phyloP scores from a whole-genome alignment of 2,888 invertebrate species.

The Drosophila yooni region DNA sequence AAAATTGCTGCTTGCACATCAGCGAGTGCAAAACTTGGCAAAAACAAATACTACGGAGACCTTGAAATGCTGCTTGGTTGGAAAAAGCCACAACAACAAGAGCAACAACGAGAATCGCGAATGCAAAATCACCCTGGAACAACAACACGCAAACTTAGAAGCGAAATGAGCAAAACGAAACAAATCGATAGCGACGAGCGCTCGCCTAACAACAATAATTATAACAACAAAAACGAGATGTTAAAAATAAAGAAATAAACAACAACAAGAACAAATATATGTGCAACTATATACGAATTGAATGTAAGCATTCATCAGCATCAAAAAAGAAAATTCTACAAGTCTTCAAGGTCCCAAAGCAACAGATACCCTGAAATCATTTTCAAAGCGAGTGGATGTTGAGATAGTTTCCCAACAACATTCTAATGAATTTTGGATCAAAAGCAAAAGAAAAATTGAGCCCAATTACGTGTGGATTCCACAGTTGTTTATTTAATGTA shows the following conservation, averaged over 20 bases:
- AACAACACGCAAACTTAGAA: constrained; percentile 76
- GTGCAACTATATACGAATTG: constrained; percentile 44
- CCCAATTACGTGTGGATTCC: neutral
- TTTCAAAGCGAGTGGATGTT: constrained; percentile 1
- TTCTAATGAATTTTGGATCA: neutral
- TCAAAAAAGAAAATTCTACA: constrained; percentile 12
- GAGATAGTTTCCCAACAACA: neutral
- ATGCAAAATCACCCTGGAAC: constrained; percentile 80
- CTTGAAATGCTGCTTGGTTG: constrained; percentile 75
- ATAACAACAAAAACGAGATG: constrained; percentile 39
- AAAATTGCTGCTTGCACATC: constrained; percentile 40
- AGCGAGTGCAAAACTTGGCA: constrained; percentile 77
- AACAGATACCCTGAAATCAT: constrained; percentile 15
- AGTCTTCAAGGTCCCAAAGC: constrained; percentile 14
- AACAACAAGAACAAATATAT: constrained; percentile 43
- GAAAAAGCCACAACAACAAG: constrained; percentile 47
- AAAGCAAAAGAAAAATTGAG: neutral
- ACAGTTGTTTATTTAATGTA: neutral
- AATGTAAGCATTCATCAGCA: constrained; percentile 31
- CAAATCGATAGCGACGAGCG: constrained; percentile 51
- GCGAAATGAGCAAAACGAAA: constrained; percentile 71
- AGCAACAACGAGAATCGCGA: constrained; percentile 42
- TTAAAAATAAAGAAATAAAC: constrained; percentile 61
- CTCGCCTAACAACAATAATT: constrained; percentile 53
- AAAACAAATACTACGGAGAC: constrained; percentile 74